Percentiles rank a stretch among this genome's conserved stretches.
Evolutionary conservation across 2,888 invertebrate genomes (phyloP).

Genomic region (Tuberolachnus salignus): DNA sequence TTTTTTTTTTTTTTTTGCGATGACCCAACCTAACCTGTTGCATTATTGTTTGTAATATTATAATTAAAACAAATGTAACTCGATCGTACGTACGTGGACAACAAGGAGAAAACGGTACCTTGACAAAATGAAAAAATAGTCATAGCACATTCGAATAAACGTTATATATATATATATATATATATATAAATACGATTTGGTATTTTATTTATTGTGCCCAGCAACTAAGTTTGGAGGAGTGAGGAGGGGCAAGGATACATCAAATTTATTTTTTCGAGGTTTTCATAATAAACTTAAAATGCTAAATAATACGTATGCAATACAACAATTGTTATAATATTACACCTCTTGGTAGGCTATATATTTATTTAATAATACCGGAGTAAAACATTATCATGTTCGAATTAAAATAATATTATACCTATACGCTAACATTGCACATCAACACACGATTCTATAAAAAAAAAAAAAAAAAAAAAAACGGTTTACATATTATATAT

Average conservation of each 20-base stretch:
- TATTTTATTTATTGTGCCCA: slow-evolving; percentile 25
- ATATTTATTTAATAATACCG: not conserved
- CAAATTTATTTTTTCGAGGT: slow-evolving; percentile 18
- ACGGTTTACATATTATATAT: too few relatives aligned
- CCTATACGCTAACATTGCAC: slow-evolving; percentile 52
- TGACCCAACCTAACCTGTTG: too few relatives aligned
- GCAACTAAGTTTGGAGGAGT: slow-evolving; percentile 12
- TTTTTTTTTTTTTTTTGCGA: too few relatives aligned
- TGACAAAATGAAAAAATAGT: not conserved
- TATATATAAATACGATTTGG: slow-evolving; percentile 14
- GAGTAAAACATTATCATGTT: slow-evolving; percentile 18
- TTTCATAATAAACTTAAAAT: slow-evolving; percentile 20
- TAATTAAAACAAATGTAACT: too few relatives aligned
- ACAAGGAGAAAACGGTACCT: too few relatives aligned
- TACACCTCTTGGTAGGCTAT: not conserved
- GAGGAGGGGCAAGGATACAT: too few relatives aligned
- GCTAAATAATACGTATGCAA: slow-evolving; percentile 29
- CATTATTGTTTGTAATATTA: too few relatives aligned
- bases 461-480: too few relatives aligned
- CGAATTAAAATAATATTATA: not conserved
- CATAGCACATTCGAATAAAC: not conserved
- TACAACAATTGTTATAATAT: slow-evolving; percentile 30
- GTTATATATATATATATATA: not conserved
- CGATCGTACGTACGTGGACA: too few relatives aligned
- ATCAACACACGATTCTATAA: slow-evolving; percentile 45